phyloP scores from a whole-genome alignment of 2,113 vertebrate species.

The Copsychus sechellarum region DNA sequence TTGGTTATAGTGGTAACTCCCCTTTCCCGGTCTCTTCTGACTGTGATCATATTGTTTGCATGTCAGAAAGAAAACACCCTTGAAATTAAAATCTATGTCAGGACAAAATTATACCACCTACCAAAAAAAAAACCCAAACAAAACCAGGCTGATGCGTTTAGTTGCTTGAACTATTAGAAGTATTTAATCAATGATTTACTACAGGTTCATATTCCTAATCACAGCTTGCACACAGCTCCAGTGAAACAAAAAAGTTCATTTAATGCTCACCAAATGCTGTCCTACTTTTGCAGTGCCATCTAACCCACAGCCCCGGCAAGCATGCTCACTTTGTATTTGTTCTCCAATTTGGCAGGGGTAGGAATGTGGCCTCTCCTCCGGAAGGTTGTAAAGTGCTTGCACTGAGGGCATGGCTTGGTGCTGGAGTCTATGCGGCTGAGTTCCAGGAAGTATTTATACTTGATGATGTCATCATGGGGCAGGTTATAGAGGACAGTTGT shows the following conservation, averaged over 20 bases:
- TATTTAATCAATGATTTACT: background rate
- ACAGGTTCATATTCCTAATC: constrained; percentile 7
- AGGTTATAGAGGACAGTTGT: constrained; percentile 84
- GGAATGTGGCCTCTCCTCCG: constrained; percentile 83
- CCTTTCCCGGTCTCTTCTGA: background rate
- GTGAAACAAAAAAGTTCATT: constrained; percentile 47
- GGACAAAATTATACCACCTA: background rate
- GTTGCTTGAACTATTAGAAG: background rate
- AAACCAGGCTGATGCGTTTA: background rate
- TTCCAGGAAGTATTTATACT: constrained; percentile 95
- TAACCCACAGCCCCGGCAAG: constrained; percentile 58
- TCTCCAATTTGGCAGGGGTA: constrained; percentile 83
- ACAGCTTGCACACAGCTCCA: constrained; percentile 15
- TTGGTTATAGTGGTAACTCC: background rate
- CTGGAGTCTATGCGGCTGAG: constrained; percentile 91
- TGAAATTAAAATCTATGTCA: background rate
- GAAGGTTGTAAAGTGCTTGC: constrained; percentile 93
- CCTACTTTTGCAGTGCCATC: constrained; percentile 20
- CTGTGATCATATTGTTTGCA: background rate
- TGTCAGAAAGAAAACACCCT: background rate
- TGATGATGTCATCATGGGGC: constrained; percentile 86
- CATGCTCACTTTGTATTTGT: constrained; percentile 92
- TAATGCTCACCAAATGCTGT: constrained; percentile 43
- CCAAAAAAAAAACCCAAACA: background rate
- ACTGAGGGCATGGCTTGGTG: constrained; percentile 98